Percentiles rank a stretch among this genome's conserved stretches.
These are phyloP conservation scores for Hozukius guyotensis DNA, from an alignment of 2,797 vertebrate genomes.

Conservation along the genomic window DNA sequence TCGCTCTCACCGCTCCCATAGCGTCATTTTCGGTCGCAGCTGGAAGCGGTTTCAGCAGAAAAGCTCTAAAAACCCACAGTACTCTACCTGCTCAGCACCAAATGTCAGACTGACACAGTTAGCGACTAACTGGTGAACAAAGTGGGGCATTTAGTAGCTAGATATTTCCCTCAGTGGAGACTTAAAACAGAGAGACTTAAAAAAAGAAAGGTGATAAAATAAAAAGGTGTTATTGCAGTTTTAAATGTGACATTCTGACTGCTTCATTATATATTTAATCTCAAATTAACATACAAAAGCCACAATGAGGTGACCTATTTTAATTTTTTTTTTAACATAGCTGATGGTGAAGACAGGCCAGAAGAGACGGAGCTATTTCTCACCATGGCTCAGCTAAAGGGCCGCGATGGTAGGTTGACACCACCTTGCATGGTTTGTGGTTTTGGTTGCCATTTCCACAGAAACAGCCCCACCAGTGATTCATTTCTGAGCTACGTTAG, in stretches of 20 bases:
- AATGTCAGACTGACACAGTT: neutral
- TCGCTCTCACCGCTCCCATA: neutral
- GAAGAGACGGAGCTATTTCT: constrained; percentile 69
- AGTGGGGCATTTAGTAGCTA: neutral
- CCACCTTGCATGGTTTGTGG: neutral
- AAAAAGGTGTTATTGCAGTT: neutral
- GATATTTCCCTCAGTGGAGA: neutral
- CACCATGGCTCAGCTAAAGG: constrained; percentile 69
- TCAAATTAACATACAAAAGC: neutral
- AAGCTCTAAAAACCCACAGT: neutral
- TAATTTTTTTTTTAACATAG: constrained; percentile 30
- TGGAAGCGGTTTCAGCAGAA: neutral
- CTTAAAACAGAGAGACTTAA: neutral
- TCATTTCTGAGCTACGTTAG: neutral
- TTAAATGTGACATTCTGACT: neutral
- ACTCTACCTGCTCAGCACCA: neutral
- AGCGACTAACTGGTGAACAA: neutral
- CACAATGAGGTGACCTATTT: neutral
- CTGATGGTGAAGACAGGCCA: neutral
- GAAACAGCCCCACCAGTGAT: neutral
- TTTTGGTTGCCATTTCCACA: constrained; percentile 7
- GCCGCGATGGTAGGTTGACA: constrained; percentile 50
- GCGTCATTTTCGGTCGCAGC: neutral
- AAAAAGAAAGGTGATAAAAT: neutral
- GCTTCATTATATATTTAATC: neutral